Base-by-base conservation (phyloP, 64 coral and sea anemone genomes). In the Stichodactyla helianthus region DNA sequence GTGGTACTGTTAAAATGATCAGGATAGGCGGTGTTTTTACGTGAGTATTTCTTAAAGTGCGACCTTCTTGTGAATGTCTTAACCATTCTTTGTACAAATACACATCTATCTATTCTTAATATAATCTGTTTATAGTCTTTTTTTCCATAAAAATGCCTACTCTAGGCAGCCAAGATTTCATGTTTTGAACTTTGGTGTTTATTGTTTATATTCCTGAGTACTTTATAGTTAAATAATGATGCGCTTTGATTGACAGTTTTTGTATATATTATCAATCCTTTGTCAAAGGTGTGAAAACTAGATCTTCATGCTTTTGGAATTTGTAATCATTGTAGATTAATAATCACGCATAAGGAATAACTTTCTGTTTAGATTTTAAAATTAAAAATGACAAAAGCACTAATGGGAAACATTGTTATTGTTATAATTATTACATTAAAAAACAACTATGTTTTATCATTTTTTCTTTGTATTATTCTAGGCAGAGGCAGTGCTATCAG, bases 161-260 rank as follows among this genome's bases (percentile, higher is more conserved):
- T 11, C 13, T 74, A 11, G 10, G 0, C 12, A 74, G 68, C 22
- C 8, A 31, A 31, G 22, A 74, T 11, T 12, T 11, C 25, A 7
- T 31, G 11, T 6, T 14, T 0, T 74, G 1, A 74, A 23, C 68
- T 3, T 2, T 74, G 27, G 26, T 19, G 25, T 74, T 1, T 23
- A 74, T 31, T 74, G 2, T 31, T 74, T 28, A 14, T 31, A 31
- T n/a, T 35, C 9, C 27, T 11, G 68, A 31, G 10, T 74, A 26
- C 23, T 74, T 74, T 74, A 28, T 19, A 31, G 6, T 11, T 74
- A 27, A 74, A 31, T 7, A 74, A 74, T 74, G 8, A 31, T 74
- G n/a, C 12, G 26, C 8, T 74, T 74, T 74, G 25, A 74, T 74
- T 74, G 68, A 74, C 68, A 74, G 68, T 74, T 74, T 18, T 65